Evolutionary conservation across 2,888 invertebrate species (phyloP), one percentile per base, ranked within the genome.

Genomic region (Synergus umbraculus): DNA sequence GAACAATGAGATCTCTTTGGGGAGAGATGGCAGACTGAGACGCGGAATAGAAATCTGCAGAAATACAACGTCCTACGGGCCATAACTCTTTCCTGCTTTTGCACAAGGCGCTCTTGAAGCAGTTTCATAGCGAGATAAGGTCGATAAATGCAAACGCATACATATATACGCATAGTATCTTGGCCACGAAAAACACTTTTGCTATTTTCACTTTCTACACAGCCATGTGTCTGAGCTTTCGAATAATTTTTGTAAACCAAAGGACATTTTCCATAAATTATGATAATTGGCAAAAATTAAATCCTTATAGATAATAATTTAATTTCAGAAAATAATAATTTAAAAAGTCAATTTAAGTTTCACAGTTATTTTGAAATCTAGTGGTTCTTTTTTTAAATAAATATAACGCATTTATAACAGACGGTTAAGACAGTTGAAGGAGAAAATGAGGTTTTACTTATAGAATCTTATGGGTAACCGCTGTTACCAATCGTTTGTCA

Each of bases 81-180:
- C 78, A 67, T 82, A 83, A 82, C 76, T 80, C 81, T 79, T 77
- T 73, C 76, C 73, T 78, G 67, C 76, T 79, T 83, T 82, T 82
- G 79, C 82, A 78, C 82, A 44, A 82, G 82, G 81, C 82, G 77
- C 77, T 83, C 80, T 79, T 77, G 78, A 69, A 69, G 80, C 78
- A 41, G 64, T 67, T 76, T 37, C 66, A 66, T 29, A 15, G n/a
- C 9, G 43, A 82, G 83, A 83, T 83, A 83, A 83, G 82, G 58
- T 73, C 78, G 82, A 82, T 80, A 83, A 81, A 80, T 82, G 49
- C 78, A 73, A 63, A 80, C 80, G 69, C 66, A 4, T 22, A 73
- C n/a, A 22, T 29, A 49, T 41, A 73, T 9, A 54, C 10, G n/a
- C 54, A n/a, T 13, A 67, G 49, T 73, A 54, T 73, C 41, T 37